These are phyloP conservation scores for Serilophus lunatus DNA, from an alignment of 2,113 vertebrate species.

Conservation along the genomic window DNA sequence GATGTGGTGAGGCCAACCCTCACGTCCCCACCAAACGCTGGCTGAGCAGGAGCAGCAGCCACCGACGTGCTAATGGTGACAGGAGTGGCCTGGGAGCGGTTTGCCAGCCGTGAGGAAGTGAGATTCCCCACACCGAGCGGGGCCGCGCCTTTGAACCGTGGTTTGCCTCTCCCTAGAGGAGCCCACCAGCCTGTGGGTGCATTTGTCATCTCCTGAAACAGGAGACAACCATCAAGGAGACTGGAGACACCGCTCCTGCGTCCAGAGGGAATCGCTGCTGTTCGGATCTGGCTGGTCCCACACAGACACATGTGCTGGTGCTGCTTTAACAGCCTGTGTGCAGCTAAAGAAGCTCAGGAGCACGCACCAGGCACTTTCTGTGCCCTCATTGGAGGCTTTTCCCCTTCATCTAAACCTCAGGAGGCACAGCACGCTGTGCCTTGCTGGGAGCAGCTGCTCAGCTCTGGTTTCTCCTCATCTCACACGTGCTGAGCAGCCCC, in stretches of 20 bases:
- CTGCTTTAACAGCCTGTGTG: neutral
- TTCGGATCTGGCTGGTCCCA: fast-evolving
- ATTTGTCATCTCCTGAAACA: neutral
- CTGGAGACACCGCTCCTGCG: fast-evolving
- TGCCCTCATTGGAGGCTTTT: no score
- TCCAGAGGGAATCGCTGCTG: neutral
- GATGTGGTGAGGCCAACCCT: neutral
- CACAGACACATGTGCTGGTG: neutral
- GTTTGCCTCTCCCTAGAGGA: neutral
- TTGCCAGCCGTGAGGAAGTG: neutral
- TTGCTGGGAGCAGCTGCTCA: neutral
- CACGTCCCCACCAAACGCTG: neutral
- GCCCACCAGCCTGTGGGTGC: neutral
- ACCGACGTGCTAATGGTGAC: neutral
- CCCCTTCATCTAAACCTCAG: neutral
- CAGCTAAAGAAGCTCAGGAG: neutral
- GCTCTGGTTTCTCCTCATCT: neutral
- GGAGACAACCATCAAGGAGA: neutral
- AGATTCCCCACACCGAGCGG: neutral
- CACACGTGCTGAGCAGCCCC: neutral
- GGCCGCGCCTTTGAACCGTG: fast-evolving
- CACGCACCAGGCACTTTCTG: fast-evolving
- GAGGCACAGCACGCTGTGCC: neutral
- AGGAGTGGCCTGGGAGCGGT: fast-evolving
- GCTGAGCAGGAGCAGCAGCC: neutral